A percentile compares a stretch with the other conserved stretches of the same genome.
Evolutionary conservation across 2,797 vertebrate genomes (phyloP).

Genomic region (Gouania willdenowi): DNA sequence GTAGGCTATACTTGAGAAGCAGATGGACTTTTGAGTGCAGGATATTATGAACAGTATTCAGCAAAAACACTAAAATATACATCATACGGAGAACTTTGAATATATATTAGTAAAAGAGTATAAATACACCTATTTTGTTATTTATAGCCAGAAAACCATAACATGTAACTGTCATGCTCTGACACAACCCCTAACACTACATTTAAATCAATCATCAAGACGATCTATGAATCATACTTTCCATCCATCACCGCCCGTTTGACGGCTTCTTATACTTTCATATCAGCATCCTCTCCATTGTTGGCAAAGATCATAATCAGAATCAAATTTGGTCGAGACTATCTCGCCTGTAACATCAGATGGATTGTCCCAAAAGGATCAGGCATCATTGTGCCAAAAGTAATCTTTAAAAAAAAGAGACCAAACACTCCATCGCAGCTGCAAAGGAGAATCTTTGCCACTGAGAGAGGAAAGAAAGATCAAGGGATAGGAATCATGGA

Average conservation of each 20-base stretch:
- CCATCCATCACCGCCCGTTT: slow-evolving; percentile 16
- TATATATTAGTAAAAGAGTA: too few species aligned
- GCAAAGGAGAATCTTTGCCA: slow-evolving; percentile 37
- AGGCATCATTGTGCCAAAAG: slow-evolving; percentile 69
- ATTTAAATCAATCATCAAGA: slow-evolving; percentile 32
- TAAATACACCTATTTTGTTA: too few species aligned
- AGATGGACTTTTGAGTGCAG: slow-evolving; percentile 55
- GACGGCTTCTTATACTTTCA: slow-evolving; percentile 2
- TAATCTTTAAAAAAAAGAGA: slow-evolving; percentile 61
- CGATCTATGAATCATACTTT: slow-evolving; percentile 28
- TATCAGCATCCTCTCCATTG: slow-evolving; percentile 28
- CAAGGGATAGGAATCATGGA: slow-evolving; percentile 1
- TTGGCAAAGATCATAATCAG: slow-evolving; percentile 51
- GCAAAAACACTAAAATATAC: slow-evolving; percentile 26
- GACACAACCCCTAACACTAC: slow-evolving; percentile 20
- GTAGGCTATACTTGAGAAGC: slow-evolving; percentile 34
- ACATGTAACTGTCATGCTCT: too few species aligned
- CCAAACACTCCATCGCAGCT: slow-evolving; percentile 65
- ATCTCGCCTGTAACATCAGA: slow-evolving; percentile 61
- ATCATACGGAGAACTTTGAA: slow-evolving; percentile 7
- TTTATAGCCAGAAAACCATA: too few species aligned
- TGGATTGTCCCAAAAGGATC: slow-evolving; percentile 51
- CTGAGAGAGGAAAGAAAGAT: slow-evolving; percentile 13
- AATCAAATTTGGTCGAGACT: slow-evolving; percentile 51
- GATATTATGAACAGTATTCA: slow-evolving; percentile 33